Evolutionary conservation across 2,888 invertebrate species (phyloP).

Genomic region (Rhimphoctona megacephalus): DNA sequence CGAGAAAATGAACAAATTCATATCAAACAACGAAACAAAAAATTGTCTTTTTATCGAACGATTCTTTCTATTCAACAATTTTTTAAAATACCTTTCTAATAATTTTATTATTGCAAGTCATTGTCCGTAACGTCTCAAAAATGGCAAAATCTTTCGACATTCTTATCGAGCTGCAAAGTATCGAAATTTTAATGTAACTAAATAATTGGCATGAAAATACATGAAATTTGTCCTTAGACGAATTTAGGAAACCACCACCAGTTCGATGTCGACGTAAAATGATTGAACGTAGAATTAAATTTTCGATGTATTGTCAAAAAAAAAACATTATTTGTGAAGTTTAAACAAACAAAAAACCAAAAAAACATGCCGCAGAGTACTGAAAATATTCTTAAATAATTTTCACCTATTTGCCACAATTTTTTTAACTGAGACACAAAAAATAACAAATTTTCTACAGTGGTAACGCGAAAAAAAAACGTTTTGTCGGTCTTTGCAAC

Average conservation of each 20-base stretch:
- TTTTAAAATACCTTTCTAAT: not conserved
- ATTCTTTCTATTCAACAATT: not conserved
- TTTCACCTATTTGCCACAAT: constrained; percentile 11
- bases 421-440: not conserved
- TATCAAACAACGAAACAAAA: not conserved
- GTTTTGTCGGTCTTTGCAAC: constrained; percentile 19
- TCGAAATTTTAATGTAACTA: not conserved
- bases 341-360: not conserved
- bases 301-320: constrained; percentile 27
- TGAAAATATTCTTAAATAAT: constrained; percentile 26
- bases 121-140: not conserved
- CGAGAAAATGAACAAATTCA: not conserved
- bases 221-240: not conserved
- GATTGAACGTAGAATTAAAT: not conserved
- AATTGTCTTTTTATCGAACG: not conserved
- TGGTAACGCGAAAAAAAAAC: not conserved
- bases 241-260: no score
- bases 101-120: not conserved
- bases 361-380: constrained; percentile 23
- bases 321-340: constrained; percentile 13
- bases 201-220: not conserved
- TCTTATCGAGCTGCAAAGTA: not conserved
- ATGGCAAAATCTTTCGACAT: not conserved
- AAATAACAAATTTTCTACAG: not conserved
- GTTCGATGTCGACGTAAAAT: constrained; percentile 37